These are phyloP conservation scores for Micromesistius poutassou DNA, from an alignment of 2,797 vertebrate genomes.

Conservation along the genomic window DNA sequence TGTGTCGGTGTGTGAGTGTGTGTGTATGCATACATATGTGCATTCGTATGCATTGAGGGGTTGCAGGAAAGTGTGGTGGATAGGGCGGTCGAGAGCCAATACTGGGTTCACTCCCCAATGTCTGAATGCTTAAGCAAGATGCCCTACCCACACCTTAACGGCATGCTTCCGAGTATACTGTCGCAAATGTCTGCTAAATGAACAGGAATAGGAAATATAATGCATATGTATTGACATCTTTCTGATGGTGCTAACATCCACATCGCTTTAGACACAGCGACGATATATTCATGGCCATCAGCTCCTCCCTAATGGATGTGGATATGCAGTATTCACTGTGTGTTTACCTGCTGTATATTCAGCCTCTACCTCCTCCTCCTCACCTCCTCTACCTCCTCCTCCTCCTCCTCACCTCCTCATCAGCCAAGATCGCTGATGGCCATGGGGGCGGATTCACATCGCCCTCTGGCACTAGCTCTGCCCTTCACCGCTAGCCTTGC, in stretches of 20 bases:
- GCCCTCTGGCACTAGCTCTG: background rate
- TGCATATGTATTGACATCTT: background rate
- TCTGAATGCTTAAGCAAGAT: background rate
- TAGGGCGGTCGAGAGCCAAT: too few relatives aligned
- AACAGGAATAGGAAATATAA: background rate
- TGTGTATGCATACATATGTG: conserved; percentile 1
- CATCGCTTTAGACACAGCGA: background rate
- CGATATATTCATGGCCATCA: too few relatives aligned
- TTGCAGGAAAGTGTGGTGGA: too few relatives aligned
- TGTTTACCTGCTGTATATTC: background rate
- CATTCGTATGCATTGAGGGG: background rate
- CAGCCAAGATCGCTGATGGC: too few relatives aligned
- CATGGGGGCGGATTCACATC: background rate
- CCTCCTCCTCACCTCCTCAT: background rate
- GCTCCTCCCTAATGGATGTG: background rate
- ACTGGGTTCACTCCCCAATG: too few relatives aligned
- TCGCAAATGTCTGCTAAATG: background rate
- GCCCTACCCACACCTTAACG: background rate
- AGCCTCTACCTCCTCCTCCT: background rate
- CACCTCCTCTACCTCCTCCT: background rate
- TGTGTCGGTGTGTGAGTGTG: background rate
- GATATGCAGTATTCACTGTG: background rate
- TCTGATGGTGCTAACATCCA: background rate
- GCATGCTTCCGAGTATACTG: background rate
- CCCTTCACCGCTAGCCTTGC: background rate